Evolutionary conservation across 2,888 invertebrate species (phyloP).

Genomic region (Sericinus montela): DNA sequence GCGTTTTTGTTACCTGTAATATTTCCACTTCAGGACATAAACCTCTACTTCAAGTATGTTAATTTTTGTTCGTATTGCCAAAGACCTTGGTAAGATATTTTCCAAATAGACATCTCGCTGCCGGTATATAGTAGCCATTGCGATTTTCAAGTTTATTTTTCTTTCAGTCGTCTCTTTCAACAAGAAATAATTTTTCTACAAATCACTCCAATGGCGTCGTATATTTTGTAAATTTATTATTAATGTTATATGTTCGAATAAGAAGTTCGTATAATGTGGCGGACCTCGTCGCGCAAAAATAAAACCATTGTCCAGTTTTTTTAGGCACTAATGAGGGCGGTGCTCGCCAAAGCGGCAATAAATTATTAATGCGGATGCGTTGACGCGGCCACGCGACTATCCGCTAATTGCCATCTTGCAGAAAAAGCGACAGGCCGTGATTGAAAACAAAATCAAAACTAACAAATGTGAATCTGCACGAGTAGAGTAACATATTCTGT

Average conservation of each 20-base stretch:
- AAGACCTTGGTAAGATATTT: too few relatives aligned
- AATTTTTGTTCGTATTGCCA: too few relatives aligned
- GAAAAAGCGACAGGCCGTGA: constrained; percentile 7
- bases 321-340: constrained; percentile 49
- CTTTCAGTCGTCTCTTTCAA: too few relatives aligned
- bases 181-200: too few relatives aligned
- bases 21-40: too few relatives aligned
- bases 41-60: too few relatives aligned
- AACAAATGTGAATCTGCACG: neutral
- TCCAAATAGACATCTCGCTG: too few relatives aligned
- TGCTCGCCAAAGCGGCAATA: constrained; percentile 42
- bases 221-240: neutral
- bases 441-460: constrained; percentile 7
- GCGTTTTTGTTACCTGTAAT: too few relatives aligned
- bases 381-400: constrained; percentile 46
- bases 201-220: neutral
- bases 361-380: constrained; percentile 52
- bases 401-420: constrained; percentile 35
- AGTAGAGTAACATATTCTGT: too few relatives aligned
- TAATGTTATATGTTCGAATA: neutral
- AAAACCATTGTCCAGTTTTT: constrained; percentile 42
- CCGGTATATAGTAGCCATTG: too few relatives aligned
- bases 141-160: too few relatives aligned
- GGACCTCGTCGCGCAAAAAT: constrained; percentile 48
- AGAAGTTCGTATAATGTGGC: constrained; percentile 1